phyloP scores from a whole-genome alignment of 2,113 vertebrate species.

The Pollimyrus isidori region DNA sequence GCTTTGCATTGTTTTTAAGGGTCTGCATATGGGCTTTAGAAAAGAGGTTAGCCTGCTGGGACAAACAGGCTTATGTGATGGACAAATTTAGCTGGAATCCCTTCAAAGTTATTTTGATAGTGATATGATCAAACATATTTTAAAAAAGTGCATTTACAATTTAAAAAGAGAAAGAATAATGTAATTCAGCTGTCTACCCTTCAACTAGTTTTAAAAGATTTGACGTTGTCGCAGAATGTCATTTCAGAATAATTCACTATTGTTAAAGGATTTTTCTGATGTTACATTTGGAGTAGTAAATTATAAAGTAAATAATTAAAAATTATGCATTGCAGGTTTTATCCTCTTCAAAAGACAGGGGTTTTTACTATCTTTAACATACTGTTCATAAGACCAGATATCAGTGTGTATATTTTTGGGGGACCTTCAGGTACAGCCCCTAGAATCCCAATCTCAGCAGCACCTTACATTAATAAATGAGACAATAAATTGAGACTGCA shows the following conservation, averaged over 20 bases:
- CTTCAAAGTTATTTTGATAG: background rate
- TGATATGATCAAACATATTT: background rate
- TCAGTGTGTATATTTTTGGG: background rate
- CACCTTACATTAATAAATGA: background rate
- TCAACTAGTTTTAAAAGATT: background rate
- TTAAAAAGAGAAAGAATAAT: background rate
- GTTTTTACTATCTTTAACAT: background rate
- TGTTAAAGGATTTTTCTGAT: background rate
- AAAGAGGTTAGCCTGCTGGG: background rate
- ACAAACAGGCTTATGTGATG: background rate
- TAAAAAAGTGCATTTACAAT: background rate
- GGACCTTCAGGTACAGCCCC: background rate
- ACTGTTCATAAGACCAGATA: background rate
- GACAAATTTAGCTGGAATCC: background rate
- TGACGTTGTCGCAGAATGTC: background rate
- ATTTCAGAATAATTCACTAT: background rate
- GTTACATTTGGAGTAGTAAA: background rate
- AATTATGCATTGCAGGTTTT: background rate
- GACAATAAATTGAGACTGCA: background rate
- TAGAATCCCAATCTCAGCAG: background rate
- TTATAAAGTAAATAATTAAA: background rate
- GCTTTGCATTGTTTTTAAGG: background rate
- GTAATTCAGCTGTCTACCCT: background rate
- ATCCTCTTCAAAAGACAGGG: background rate
- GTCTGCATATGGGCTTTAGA: background rate